phyloP scores from a whole-genome alignment of 2,888 invertebrate genomes.

The Limnephilus marmoratus region DNA sequence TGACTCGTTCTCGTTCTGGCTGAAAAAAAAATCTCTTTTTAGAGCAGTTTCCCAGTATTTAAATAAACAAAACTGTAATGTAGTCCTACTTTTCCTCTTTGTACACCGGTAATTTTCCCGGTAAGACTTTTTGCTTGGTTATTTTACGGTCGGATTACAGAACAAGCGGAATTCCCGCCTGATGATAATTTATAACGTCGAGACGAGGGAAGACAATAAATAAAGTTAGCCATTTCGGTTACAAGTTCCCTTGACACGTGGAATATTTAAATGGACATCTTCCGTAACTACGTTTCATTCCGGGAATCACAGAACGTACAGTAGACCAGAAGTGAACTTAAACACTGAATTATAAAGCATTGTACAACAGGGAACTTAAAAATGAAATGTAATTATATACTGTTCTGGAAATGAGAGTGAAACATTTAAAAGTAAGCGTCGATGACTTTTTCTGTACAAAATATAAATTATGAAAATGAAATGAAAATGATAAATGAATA shows the following conservation, averaged over 20 bases:
- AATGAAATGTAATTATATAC: not conserved
- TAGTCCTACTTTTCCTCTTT: not conserved
- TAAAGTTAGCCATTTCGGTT: slow-evolving; percentile 41
- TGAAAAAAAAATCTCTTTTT: not conserved
- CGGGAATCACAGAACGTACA: not conserved
- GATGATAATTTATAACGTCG: slow-evolving; percentile 42
- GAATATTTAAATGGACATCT: slow-evolving; percentile 36
- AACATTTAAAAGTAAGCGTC: not conserved
- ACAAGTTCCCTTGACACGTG: slow-evolving; percentile 43
- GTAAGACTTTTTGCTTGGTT: slow-evolving; percentile 42
- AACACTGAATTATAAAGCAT: slow-evolving; percentile 2
- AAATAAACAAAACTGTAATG: not conserved
- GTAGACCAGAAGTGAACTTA: not conserved
- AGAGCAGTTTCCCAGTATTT: not conserved
- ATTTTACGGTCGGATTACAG: slow-evolving; percentile 62
- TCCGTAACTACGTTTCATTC: not conserved
- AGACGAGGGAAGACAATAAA: slow-evolving; percentile 38
- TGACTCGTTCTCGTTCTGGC: too few relatives aligned
- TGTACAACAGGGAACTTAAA: not conserved
- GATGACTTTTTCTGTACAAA: too few relatives aligned
- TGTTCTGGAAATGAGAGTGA: not conserved
- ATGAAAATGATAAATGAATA: too few relatives aligned
- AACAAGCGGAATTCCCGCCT: slow-evolving; percentile 24
- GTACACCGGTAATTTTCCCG: not conserved
- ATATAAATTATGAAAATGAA: too few relatives aligned